phyloP scores from a whole-genome alignment of 2,113 vertebrate genomes.

The Silurus meridionalis region DNA sequence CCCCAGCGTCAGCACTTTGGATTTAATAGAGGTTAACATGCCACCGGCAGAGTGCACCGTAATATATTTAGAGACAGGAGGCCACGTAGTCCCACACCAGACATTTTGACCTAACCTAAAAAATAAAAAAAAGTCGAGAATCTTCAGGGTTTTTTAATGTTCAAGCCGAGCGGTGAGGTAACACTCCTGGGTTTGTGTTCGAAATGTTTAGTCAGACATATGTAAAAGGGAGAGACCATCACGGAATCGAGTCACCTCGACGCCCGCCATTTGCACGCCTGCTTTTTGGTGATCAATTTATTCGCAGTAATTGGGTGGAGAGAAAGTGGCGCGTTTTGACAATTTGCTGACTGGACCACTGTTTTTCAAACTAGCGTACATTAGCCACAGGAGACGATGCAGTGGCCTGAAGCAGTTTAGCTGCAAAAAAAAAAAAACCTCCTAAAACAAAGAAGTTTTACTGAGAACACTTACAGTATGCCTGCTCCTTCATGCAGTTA shows the following conservation, averaged over 20 bases:
- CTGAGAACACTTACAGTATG: background rate
- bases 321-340: background rate
- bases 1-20: constrained; percentile 38
- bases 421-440: background rate
- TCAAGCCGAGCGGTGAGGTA: constrained; percentile 12
- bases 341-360: constrained; percentile 10
- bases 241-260: background rate
- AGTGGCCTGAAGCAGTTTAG: background rate
- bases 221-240: background rate
- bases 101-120: constrained; percentile 35
- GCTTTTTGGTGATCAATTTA: background rate
- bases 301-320: background rate
- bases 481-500: background rate
- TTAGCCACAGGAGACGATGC: constrained; percentile 1
- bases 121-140: background rate
- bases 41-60: constrained; percentile 19
- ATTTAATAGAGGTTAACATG: constrained; percentile 50
- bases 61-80: constrained; percentile 46
- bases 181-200: background rate
- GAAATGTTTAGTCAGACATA: constrained; percentile 19
- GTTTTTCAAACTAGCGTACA: background rate
- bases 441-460: background rate
- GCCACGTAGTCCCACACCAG: constrained; percentile 28
- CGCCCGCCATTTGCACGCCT: too few relatives aligned
- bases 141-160: constrained; percentile 38